Evolutionary conservation across 23 tunicate species (phyloP), one percentile per base, ranked within the genome.

Genomic region (Halocynthia aurantium): DNA sequence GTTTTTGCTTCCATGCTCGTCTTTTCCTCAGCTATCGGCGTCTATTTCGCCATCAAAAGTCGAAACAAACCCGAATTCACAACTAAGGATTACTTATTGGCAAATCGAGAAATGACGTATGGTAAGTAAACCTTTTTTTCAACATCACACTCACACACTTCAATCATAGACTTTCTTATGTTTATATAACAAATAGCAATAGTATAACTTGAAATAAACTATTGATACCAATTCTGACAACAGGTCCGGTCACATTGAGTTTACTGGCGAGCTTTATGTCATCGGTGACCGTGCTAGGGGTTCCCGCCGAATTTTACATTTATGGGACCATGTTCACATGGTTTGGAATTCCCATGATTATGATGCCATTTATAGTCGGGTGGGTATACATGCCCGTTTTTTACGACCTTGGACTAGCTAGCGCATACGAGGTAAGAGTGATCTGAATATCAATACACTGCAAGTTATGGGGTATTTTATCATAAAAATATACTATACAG

Each of bases 241-340:
- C 72, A 92, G 98, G 92, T 73, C 98, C 98, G 10, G 98, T 92
- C 22, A 65, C 98, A 15, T 53, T 92, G 82, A 86, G 92, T 62
- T 65, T 92, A 55, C 86, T 92, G 52, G 98, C 98, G 51, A 92
- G 98, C 31, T 92, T 92, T 63, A 85, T 92, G 92, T 92, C 98
- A 17, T 86, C 92, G 21, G 92, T 92, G 2, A 92, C 98, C 10
- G 80, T 92, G 7, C 80, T 92, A 8, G 98, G 98, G 10, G 91
- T 86, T 10, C 98, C 98, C 9, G 91, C 90, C 0, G 98, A 92
- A 62, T 92, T 76, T 54, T 92, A 92, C 72, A 73, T 82, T 67
- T 92, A 92, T 67, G 98, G 98, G 5, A 92, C 88, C 52, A 92
- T 92, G 98, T 92, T 92, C 61, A 71, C 98, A 5, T 92, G 92